A percentile compares a stretch with the other conserved stretches of the same genome.
Evolutionary conservation across 2,888 invertebrate species (phyloP).

Genomic region (Drosophila antonietae): DNA sequence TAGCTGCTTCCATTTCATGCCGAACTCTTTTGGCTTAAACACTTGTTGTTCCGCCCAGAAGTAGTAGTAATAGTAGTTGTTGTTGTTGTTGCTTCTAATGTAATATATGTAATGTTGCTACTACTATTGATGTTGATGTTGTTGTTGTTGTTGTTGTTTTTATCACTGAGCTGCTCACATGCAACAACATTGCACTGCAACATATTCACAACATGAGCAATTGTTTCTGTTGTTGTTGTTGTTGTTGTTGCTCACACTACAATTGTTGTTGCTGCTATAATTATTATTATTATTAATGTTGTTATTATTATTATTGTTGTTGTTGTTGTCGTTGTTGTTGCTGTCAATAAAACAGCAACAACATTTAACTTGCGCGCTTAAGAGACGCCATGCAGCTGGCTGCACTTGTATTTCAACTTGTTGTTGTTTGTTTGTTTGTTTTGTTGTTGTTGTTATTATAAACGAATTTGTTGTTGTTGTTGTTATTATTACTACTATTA

Average conservation of each 20-base stretch:
- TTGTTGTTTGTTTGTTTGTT: conserved; percentile 21
- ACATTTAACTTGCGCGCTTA: conserved; percentile 28
- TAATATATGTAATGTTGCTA: conserved; percentile 14
- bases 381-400: conserved; percentile 45
- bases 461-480: conserved; percentile 7
- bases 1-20: conserved; percentile 86
- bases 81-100: conserved; percentile 37
- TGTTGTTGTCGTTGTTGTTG: conserved; percentile 17
- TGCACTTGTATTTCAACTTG: conserved; percentile 38
- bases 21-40: conserved; percentile 83
- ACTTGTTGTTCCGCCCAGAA: conserved; percentile 76
- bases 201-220: conserved; percentile 56
- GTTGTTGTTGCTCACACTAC: background rate
- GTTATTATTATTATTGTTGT: conserved; percentile 14
- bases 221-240: conserved; percentile 37
- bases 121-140: too few species aligned
- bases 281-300: conserved; percentile 10
- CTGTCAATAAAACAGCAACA: conserved; percentile 47
- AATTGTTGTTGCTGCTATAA: background rate
- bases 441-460: background rate
- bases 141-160: background rate
- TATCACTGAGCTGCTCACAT: conserved; percentile 58
- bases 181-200: conserved; percentile 73
- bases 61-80: conserved; percentile 36
- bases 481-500: conserved; percentile 7